Percentiles rank a stretch among this genome's conserved stretches.
Conservation (phyloP, 2,797 vertebrate species). For the Allochrocebus solatus region DNA sequence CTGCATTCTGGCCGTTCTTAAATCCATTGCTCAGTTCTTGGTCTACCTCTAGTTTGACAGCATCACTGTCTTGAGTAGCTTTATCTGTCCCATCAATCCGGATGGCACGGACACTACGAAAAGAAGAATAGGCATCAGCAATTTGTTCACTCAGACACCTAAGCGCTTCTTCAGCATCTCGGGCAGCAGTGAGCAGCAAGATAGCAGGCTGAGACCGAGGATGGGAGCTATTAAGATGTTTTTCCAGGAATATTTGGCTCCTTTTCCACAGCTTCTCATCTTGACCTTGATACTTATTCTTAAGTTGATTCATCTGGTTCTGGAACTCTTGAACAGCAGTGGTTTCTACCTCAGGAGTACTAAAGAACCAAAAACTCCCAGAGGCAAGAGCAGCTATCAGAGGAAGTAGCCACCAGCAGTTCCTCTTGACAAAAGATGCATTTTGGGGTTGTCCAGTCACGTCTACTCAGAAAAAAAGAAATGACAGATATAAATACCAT, state of each 20-base stretch:
- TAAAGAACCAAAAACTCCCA: conserved; percentile 10
- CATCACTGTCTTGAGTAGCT: conserved; percentile 85
- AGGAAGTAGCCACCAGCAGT: neutral
- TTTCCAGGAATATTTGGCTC: conserved; percentile 87
- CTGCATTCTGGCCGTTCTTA: conserved; percentile 82
- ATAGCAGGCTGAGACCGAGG: conserved; percentile 90
- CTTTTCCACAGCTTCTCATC: conserved; percentile 88
- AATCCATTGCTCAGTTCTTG: conserved; percentile 84
- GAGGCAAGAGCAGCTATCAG: fast-evolving
- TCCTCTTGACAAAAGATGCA: conserved; percentile 20
- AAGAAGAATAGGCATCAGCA: conserved; percentile 88
- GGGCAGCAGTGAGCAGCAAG: conserved; percentile 91
- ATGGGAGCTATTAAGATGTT: conserved; percentile 85
- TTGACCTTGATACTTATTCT: conserved; percentile 88
- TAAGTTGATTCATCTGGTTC: conserved; percentile 80
- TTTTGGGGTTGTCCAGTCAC: neutral
- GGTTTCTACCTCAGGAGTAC: conserved; percentile 51
- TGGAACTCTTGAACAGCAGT: conserved; percentile 80
- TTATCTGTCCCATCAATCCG: conserved; percentile 88
- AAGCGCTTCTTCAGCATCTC: conserved; percentile 87
- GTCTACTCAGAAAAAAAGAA: conserved; percentile 50
- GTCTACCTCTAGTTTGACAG: conserved; percentile 92
- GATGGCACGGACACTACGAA: conserved; percentile 86
- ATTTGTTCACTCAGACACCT: conserved; percentile 90
- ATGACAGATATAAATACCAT: neutral